These are phyloP conservation scores for Prenolepis imparis DNA, from an alignment of 2,888 invertebrate genomes.

Conservation along the genomic window DNA sequence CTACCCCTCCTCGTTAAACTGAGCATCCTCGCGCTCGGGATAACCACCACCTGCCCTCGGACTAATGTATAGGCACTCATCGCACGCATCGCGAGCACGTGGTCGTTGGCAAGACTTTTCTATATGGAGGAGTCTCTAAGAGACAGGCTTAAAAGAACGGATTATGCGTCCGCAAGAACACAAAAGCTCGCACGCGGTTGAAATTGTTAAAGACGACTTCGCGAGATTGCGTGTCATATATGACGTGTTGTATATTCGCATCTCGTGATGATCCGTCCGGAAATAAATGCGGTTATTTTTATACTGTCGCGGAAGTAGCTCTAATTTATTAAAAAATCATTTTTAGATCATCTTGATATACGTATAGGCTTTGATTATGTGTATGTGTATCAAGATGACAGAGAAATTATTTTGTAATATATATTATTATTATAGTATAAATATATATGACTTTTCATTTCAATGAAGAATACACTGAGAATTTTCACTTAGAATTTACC, in stretches of 20 bases:
- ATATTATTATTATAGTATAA: too few species aligned
- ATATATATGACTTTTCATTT: background rate
- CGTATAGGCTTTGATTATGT: too few species aligned
- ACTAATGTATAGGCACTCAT: conserved; percentile 44
- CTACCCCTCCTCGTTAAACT: conserved; percentile 78
- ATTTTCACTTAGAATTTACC: too few species aligned
- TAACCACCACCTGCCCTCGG: conserved; percentile 76
- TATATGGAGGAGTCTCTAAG: background rate
- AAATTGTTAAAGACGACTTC: conserved; percentile 65
- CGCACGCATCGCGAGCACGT: conserved; percentile 48
- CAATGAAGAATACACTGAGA: background rate
- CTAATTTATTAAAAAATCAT: too few species aligned
- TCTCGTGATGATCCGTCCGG: too few species aligned
- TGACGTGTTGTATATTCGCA: background rate
- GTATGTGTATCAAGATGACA: too few species aligned
- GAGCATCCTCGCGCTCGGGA: conserved; percentile 75
- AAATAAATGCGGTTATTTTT: too few species aligned
- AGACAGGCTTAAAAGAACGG: conserved; percentile 57
- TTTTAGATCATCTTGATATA: too few species aligned
- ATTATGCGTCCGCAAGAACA: conserved; percentile 54
- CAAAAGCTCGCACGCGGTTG: conserved; percentile 63
- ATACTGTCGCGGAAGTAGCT: too few species aligned
- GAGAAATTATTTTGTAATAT: too few species aligned
- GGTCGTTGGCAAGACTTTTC: conserved; percentile 40
- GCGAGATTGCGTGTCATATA: conserved; percentile 7